phyloP scores from a whole-genome alignment of 2,888 invertebrate genomes.

The Eudemis profundana region DNA sequence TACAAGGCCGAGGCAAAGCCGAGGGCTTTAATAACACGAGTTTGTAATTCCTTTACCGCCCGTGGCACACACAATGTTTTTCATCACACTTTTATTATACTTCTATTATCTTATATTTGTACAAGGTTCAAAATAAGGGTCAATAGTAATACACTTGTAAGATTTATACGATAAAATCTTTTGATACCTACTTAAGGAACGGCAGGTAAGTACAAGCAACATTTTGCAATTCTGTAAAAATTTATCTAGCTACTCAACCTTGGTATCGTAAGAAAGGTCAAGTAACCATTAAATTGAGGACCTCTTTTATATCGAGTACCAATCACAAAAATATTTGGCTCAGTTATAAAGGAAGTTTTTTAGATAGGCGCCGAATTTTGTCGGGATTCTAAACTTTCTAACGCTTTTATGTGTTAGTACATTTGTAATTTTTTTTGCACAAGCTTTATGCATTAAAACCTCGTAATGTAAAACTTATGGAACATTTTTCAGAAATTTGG shows the following conservation, averaged over 20 bases:
- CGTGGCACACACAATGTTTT: no score
- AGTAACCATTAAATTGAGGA: conserved; percentile 21
- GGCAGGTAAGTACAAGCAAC: conserved; percentile 5
- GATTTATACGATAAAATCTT: conserved; percentile 1
- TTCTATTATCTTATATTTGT: no score
- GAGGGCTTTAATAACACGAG: no score
- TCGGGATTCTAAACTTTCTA: not conserved
- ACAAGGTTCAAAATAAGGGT: no score
- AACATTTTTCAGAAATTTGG: no score
- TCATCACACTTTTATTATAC: no score
- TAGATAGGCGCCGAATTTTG: not conserved
- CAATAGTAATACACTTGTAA: not conserved
- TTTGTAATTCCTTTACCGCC: no score
- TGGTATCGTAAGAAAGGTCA: conserved; percentile 10
- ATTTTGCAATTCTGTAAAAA: conserved; percentile 17
- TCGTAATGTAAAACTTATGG: no score
- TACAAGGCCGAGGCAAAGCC: no score
- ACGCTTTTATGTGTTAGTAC: not conserved
- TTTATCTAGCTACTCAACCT: conserved; percentile 26
- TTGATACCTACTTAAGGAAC: not conserved
- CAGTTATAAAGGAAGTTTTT: not conserved
- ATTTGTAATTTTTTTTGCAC: no score
- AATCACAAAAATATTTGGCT: conserved; percentile 22
- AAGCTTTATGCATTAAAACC: no score
- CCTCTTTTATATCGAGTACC: conserved; percentile 18